Evolutionary conservation across 2,797 vertebrate species (phyloP), one percentile per base, ranked within the genome.

Genomic region (Sebastes trivittatus): DNA sequence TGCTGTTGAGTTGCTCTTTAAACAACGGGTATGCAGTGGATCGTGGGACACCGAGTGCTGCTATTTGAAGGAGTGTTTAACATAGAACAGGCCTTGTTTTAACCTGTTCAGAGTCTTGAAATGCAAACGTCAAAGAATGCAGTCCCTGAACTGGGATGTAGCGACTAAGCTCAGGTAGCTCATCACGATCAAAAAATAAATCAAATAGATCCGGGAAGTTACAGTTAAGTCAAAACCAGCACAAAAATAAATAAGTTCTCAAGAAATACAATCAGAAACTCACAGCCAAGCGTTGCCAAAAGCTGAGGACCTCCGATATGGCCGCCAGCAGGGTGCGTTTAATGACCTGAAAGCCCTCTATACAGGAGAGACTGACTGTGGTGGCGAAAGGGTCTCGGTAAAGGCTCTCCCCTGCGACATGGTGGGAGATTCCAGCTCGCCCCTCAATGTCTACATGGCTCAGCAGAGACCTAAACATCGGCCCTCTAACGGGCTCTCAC

Each of bases 341-440:
- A 13, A 73, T 71, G 74, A 16, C 72, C 81, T 84, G 75, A 84
- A 75, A 85, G 83, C 69, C 78, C 69, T 87, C 84, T 55, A 70
- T 61, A 81, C 85, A 88, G 87, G 79, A 83, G 76, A 85, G 72
- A 81, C 89, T 11, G 85, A 84, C 90, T 81, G 80, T 22, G 68
- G 80, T 78, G 83, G 78, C 6, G n/a, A 83, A 84, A 80, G 84
- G 80, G 80, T 85, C 84, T 87, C 71, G 83, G 82, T 90, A 87
- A 91, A 72, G 85, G 87, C 86, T 88, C 87, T 89, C 86, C 88
- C 88, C 87, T 78, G 93, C 80, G 86, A 94, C 94, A 90, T 22
- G 80, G 93, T 91, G 91, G 93, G 95, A 95, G 95, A 95, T 93
- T 94, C 96, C 97, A 97, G 97, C 97, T 97, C 96, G 85, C 93